Conservation (phyloP, 2,113 vertebrate genomes). For the Isurus oxyrinchus region DNA sequence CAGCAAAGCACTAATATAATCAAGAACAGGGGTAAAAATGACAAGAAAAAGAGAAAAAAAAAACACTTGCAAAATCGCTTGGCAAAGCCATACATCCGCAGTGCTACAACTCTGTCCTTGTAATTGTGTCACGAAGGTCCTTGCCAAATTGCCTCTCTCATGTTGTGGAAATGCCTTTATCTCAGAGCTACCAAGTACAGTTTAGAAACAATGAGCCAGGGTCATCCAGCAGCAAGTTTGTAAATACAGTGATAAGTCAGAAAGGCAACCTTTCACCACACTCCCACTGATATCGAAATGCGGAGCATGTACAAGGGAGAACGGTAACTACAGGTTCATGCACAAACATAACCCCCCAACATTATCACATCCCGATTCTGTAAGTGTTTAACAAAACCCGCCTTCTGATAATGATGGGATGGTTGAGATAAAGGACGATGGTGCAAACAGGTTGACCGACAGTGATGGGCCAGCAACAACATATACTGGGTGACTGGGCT, state of each 20-base stretch:
- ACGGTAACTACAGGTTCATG: not conserved
- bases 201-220: not conserved
- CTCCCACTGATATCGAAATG: not conserved
- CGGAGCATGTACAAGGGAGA: not conserved
- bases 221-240: not conserved
- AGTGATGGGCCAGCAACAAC: not conserved
- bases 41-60: not conserved
- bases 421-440: not conserved
- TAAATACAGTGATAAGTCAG: not conserved
- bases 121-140: not conserved
- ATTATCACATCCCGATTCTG: too few relatives aligned
- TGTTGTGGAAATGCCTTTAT: conserved; percentile 23
- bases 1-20: not conserved
- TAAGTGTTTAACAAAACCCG: not conserved
- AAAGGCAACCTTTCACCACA: not conserved
- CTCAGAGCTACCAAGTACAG: not conserved
- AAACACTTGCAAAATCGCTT: not conserved
- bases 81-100: not conserved
- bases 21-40: not conserved
- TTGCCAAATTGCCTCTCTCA: conserved; percentile 1
- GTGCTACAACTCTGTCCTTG: not conserved
- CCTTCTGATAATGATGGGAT: not conserved
- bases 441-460: not conserved
- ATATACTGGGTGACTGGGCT: not conserved
- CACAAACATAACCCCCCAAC: not conserved